These are phyloP conservation scores for Neoascia interrupta DNA, from an alignment of 2,888 invertebrate species.

Conservation along the genomic window DNA sequence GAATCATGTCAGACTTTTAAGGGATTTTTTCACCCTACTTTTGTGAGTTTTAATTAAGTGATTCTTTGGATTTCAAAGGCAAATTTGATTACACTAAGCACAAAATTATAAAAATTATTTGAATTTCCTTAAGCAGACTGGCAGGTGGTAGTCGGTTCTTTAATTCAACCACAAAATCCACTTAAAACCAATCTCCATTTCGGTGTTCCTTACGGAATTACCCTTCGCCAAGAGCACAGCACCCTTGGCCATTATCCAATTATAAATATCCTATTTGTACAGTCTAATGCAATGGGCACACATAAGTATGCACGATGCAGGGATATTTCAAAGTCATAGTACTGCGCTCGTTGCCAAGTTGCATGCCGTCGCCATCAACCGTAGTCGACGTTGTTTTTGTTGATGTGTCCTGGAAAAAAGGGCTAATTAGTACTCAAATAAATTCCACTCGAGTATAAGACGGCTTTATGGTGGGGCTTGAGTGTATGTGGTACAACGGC, in stretches of 20 bases:
- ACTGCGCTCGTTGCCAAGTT: slow-evolving; percentile 7
- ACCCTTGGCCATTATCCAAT: slow-evolving; percentile 14
- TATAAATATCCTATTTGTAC: slow-evolving; percentile 23
- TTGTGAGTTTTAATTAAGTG: no score
- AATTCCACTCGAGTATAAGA: slow-evolving; percentile 29
- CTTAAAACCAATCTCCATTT: neutral
- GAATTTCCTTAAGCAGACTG: no score
- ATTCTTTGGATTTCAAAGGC: no score
- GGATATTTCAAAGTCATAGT: slow-evolving; percentile 15
- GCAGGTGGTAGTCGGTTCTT: no score
- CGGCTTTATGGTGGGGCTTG: neutral
- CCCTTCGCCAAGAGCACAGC: neutral
- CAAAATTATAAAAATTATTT: no score
- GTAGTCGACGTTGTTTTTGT: slow-evolving; percentile 7
- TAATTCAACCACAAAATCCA: neutral
- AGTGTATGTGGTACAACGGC: neutral
- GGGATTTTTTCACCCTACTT: no score
- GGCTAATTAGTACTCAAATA: slow-evolving; percentile 42
- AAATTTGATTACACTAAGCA: no score
- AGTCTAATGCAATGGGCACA: slow-evolving; percentile 15
- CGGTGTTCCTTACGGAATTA: neutral
- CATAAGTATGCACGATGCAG: slow-evolving; percentile 13
- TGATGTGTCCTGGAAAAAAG: slow-evolving; percentile 13
- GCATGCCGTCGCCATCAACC: neutral
- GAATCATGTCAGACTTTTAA: no score